Evolutionary conservation across 2,113 vertebrate genomes (phyloP).

Genomic region (Galbula dea): DNA sequence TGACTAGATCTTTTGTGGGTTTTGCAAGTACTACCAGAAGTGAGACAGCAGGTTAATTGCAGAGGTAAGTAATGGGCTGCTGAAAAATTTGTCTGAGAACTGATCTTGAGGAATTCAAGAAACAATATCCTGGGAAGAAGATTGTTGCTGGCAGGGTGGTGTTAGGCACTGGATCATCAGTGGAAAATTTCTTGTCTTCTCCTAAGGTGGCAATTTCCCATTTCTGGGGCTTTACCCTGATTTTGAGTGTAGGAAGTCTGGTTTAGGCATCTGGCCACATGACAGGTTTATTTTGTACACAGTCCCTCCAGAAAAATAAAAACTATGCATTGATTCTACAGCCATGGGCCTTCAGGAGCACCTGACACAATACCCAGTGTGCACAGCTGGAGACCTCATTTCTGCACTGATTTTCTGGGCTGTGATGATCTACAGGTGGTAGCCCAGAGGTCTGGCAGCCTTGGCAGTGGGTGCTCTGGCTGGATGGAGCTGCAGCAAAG

Average conservation of each 20-base stretch:
- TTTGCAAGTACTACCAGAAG: neutral
- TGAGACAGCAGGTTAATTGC: neutral
- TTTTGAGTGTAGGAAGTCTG: neutral
- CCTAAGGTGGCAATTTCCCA: neutral
- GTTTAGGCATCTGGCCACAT: neutral
- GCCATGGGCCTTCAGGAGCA: neutral
- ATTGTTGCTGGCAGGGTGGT: neutral
- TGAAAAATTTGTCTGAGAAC: neutral
- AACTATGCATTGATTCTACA: neutral
- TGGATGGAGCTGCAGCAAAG: neutral
- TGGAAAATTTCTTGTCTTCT: neutral
- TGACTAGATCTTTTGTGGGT: neutral
- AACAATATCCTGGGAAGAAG: neutral
- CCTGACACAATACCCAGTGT: neutral
- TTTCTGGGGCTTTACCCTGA: neutral
- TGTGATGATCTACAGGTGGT: neutral
- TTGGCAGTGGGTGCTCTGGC: neutral
- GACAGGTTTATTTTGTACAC: neutral
- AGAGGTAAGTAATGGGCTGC: neutral
- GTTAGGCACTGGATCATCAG: neutral
- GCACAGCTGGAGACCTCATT: neutral
- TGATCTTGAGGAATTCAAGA: neutral
- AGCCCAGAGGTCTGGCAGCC: neutral
- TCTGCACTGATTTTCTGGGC: neutral
- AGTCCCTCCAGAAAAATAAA: neutral